Evolutionary conservation across 2,888 invertebrate genomes (phyloP).

Genomic region (Campaea margaritaria): DNA sequence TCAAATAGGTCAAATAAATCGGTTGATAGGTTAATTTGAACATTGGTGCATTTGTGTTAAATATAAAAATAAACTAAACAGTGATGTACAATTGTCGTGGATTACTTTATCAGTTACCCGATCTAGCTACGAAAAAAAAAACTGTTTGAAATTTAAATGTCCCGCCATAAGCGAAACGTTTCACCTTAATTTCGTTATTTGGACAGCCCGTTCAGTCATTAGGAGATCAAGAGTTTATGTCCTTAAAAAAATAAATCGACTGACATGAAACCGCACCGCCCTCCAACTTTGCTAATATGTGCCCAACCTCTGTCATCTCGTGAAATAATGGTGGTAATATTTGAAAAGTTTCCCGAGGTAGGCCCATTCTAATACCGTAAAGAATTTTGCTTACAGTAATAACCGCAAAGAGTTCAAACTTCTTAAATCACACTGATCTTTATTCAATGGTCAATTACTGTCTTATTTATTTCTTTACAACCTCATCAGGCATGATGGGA

Average conservation of each 20-base stretch:
- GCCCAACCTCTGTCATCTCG: constrained; percentile 83
- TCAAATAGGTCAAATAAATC: too few relatives aligned
- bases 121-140: too few relatives aligned
- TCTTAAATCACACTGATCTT: constrained; percentile 58
- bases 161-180: too few relatives aligned
- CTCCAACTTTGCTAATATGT: constrained; percentile 83
- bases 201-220: constrained; percentile 29
- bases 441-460: constrained; percentile 44
- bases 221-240: constrained; percentile 44
- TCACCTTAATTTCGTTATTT: constrained; percentile 21
- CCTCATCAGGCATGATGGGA: too few relatives aligned
- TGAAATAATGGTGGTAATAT: constrained; percentile 84
- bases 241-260: constrained; percentile 70
- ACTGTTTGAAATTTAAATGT: too few relatives aligned
- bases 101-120: too few relatives aligned
- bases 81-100: too few relatives aligned
- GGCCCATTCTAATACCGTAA: constrained; percentile 72
- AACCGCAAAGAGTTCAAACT: constrained; percentile 64
- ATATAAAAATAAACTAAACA: too few relatives aligned
- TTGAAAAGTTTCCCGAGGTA: constrained; percentile 79
- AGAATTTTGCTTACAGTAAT: constrained; percentile 76
- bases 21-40: too few relatives aligned
- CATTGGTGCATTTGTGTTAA: too few relatives aligned
- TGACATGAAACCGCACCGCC: constrained; percentile 66
- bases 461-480: background rate